These are phyloP conservation scores for Monochamus saltuarius DNA, from an alignment of 1,140 invertebrate species.

Conservation along the genomic window DNA sequence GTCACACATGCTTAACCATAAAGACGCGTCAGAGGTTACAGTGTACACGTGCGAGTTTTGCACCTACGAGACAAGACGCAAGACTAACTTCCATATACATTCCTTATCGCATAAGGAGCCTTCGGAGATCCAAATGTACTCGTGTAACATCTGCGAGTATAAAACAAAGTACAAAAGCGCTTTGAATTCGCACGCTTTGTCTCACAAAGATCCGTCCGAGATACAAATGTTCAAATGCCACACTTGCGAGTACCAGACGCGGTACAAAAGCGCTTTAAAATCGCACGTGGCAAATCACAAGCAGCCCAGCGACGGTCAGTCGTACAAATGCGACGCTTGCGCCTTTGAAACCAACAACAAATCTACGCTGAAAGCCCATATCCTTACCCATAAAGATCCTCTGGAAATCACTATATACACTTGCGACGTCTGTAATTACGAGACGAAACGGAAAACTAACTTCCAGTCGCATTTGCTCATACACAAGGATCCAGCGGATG, in stretches of 20 bases:
- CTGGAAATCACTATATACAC: constrained; percentile 23
- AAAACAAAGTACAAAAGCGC: constrained; percentile 21
- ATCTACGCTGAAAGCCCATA: constrained; percentile 20
- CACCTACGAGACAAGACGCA: constrained; percentile 21
- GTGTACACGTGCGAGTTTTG: constrained; percentile 25
- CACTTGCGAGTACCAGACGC: constrained; percentile 22
- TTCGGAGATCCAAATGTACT: constrained; percentile 23
- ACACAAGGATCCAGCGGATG: constrained; percentile 26
- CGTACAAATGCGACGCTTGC: constrained; percentile 22
- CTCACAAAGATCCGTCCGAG: constrained; percentile 24
- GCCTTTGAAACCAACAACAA: constrained; percentile 25
- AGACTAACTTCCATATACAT: constrained; percentile 13
- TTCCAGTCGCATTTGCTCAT: constrained; percentile 19
- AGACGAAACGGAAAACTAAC: constrained; percentile 27
- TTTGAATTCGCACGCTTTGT: constrained; percentile 22
- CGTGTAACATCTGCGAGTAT: constrained; percentile 22
- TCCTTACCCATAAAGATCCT: constrained; percentile 24
- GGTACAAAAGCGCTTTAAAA: constrained; percentile 21
- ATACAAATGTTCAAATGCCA: constrained; percentile 26
- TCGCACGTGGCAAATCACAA: constrained; percentile 23
- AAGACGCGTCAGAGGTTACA: constrained; percentile 24
- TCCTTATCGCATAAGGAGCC: constrained; percentile 10
- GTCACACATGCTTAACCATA: constrained; percentile 25
- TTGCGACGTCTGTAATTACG: constrained; percentile 24
- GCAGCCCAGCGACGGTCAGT: constrained; percentile 14